Evolutionary conservation across 2,797 vertebrate genomes (phyloP).

Genomic region (Aselliscus stoliczkanus): DNA sequence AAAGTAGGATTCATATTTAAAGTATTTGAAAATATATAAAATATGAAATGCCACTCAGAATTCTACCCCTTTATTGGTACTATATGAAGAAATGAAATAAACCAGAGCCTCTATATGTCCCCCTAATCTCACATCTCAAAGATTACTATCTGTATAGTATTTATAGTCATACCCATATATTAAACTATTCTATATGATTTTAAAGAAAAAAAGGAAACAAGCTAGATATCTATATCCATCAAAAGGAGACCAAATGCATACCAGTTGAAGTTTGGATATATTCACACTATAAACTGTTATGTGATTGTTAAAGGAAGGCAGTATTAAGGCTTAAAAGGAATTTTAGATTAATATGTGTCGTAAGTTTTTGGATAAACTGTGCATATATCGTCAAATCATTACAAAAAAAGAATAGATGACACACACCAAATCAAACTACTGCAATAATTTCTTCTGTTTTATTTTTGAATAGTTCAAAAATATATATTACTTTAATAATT

Average conservation of each 20-base stretch:
- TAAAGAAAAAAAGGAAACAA: not conserved
- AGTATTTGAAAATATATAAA: not conserved
- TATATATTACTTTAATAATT: not conserved
- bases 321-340: not conserved
- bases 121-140: not conserved
- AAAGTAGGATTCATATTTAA: not conserved
- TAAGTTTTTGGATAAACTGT: conserved; percentile 1
- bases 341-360: not conserved
- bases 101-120: not conserved
- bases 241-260: not conserved
- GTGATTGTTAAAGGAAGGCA: not conserved
- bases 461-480: conserved; percentile 6
- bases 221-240: not conserved
- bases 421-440: not conserved
- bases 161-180: not conserved
- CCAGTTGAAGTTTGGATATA: not conserved
- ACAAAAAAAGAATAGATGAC: not conserved
- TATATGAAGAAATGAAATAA: not conserved
- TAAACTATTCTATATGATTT: not conserved
- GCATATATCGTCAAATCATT: not conserved
- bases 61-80: not conserved
- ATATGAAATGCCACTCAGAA: not conserved
- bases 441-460: not conserved
- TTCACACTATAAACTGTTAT: not conserved
- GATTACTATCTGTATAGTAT: not conserved